Conservation (phyloP, 2,113 vertebrate genomes). For the Myrmecobius fasciatus region DNA sequence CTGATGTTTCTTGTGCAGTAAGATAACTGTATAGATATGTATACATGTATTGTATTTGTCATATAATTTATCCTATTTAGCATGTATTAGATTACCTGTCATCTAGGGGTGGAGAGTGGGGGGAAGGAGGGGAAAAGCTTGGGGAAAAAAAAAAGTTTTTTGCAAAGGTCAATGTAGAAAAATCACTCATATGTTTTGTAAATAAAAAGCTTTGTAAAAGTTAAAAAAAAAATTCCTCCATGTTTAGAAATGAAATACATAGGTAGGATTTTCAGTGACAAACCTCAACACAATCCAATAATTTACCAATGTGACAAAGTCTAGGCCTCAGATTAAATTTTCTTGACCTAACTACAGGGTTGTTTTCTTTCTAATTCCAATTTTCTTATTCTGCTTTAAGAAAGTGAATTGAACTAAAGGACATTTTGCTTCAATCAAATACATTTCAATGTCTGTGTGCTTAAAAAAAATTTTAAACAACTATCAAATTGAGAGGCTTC, state of each 20-base stretch:
- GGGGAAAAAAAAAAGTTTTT: no score
- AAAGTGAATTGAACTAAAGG: background rate
- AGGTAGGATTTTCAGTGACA: slow-evolving; percentile 26
- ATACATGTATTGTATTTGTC: no score
- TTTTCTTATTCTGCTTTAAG: background rate
- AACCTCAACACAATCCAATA: slow-evolving; percentile 16
- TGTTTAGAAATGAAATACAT: slow-evolving; percentile 47
- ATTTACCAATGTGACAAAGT: background rate
- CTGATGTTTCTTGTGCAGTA: no score
- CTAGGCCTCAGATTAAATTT: background rate
- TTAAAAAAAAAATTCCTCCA: slow-evolving; percentile 72
- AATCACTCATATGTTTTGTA: no score
- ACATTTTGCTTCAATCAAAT: background rate
- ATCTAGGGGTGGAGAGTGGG: no score
- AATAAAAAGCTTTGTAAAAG: no score
- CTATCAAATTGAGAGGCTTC: background rate
- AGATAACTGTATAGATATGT: no score
- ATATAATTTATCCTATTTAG: no score
- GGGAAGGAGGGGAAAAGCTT: no score
- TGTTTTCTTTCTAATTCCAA: background rate
- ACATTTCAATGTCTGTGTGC: background rate
- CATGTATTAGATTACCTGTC: no score
- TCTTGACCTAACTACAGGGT: slow-evolving; percentile 6
- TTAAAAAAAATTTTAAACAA: background rate
- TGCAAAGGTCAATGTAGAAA: no score